phyloP scores from a whole-genome alignment of 2,113 vertebrate genomes.

The Corythoichthys haematopterus region DNA sequence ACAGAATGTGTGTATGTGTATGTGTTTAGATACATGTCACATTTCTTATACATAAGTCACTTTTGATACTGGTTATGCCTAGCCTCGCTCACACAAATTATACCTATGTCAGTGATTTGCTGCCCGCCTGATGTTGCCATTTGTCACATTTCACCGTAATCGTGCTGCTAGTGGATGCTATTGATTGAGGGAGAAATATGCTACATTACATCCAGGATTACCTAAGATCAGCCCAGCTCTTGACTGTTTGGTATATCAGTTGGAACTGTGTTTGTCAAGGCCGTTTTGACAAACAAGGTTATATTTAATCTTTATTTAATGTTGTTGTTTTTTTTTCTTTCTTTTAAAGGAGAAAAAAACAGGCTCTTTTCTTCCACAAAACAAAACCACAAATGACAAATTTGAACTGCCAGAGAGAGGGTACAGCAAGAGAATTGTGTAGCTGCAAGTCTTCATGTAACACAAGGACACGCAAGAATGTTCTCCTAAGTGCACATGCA shows the following conservation, averaged over 20 bases:
- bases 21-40: constrained; percentile 18
- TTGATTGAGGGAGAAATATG: background rate
- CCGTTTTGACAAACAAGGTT: background rate
- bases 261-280: background rate
- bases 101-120: constrained; percentile 9
- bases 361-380: too few species aligned
- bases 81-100: constrained; percentile 11
- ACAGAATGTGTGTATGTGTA: constrained; percentile 26
- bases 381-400: too few species aligned
- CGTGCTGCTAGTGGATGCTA: constrained; percentile 15
- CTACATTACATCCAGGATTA: background rate
- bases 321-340: too few species aligned
- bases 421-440: too few species aligned
- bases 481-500: too few species aligned
- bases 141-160: constrained; percentile 16
- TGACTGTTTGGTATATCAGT: background rate
- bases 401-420: too few species aligned
- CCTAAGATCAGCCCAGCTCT: background rate
- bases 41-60: constrained; percentile 8
- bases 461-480: too few species aligned
- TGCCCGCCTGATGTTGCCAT: constrained; percentile 7
- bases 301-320: background rate
- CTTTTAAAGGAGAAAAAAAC: too few species aligned
- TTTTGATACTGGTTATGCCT: constrained; percentile 7
- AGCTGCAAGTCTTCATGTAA: too few species aligned